These are phyloP conservation scores for Euwallacea fornicatus DNA, from an alignment of 1,140 invertebrate genomes.

Conservation along the genomic window DNA sequence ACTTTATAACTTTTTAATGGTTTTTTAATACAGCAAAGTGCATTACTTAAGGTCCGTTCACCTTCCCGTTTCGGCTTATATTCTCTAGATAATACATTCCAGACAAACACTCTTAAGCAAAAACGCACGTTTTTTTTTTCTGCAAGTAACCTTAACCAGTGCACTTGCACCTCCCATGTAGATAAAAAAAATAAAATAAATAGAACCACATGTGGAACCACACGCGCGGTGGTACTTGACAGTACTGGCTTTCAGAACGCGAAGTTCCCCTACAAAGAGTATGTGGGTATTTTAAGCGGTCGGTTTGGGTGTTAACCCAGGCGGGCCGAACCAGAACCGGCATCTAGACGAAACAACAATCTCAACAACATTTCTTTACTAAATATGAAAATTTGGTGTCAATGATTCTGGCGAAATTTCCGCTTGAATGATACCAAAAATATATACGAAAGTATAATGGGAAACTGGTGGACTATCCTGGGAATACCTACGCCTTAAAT, in stretches of 20 bases:
- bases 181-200: not conserved
- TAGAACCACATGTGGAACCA: not conserved
- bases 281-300: constrained; percentile 6
- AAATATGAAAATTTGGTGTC: constrained; percentile 2
- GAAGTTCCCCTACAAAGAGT: not conserved
- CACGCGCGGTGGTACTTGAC: constrained; percentile 1
- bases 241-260: not conserved
- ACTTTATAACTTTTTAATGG: constrained; percentile 3
- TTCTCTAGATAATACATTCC: too few relatives aligned
- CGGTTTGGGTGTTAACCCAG: not conserved
- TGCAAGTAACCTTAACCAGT: too few relatives aligned
- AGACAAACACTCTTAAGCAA: too few relatives aligned
- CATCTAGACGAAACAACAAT: not conserved
- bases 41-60: too few relatives aligned
- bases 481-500: too few relatives aligned
- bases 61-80: too few relatives aligned
- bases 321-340: not conserved
- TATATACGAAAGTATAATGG: too few relatives aligned
- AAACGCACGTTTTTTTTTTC: too few relatives aligned
- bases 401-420: not conserved
- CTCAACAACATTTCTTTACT: not conserved
- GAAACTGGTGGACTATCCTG: too few relatives aligned
- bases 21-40: not conserved
- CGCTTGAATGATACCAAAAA: too few relatives aligned
- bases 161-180: too few relatives aligned